Evolutionary conservation across 2,888 invertebrate species (phyloP), one percentile per base, ranked within the genome.

Genomic region (Tenthredo amoena): DNA sequence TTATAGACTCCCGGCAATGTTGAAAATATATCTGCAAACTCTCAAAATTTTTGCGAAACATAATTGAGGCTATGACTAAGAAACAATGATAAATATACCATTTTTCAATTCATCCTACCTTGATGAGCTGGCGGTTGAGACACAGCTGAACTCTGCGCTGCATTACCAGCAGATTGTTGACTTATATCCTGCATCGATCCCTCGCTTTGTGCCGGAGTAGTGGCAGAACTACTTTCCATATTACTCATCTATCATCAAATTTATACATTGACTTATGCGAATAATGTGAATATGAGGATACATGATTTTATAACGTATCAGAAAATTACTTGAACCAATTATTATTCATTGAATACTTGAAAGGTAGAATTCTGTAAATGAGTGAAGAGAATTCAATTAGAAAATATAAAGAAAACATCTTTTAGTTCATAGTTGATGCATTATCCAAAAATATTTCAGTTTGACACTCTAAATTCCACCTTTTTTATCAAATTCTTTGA

Each of bases 161-260:
- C 89, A 72, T 91, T 92, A 71, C 89, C 90, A 15, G 89, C 90
- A 7, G 92, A 89, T 84, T 92, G 92, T 86, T 92, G 92, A 87
- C 89, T 91, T 18, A 92, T 90, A 85, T 92, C 91, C 86, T 92
- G 92, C 87, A 92, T 89, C 26, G 92, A 91, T 71, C 90, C 91
- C 84, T 92, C 92, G 85, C 90, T 91, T 86, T 92, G 92, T 18
- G 91, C 91, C 18, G 92, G 91, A 47, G 92, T 91, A 76, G 91
- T 88, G 18, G 92, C 88, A 18, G 92, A 90, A 88, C 91, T 92
- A 82, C 91, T 92, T 85, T 92, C 92, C 92, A 92, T 92, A 85
- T 92, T 92, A 86, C 92, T 92, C 91, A 92, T 92, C 92, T 92
- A 58, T 40, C 21, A 68, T 43, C 31, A 47, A 71, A 34, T 43